phyloP scores from a whole-genome alignment of 2,113 vertebrate genomes.

The Pituophis catenifer region DNA sequence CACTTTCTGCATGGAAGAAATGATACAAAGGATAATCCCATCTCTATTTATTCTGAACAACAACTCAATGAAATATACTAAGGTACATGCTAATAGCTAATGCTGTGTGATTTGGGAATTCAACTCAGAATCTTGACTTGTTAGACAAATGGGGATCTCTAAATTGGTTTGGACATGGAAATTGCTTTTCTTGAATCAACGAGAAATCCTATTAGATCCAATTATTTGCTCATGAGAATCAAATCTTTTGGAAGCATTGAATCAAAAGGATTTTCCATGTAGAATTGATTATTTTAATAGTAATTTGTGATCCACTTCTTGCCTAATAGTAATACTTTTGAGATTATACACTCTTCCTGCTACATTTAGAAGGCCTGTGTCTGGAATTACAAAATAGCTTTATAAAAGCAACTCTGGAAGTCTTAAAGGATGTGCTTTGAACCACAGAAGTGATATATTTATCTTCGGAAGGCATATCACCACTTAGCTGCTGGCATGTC shows the following conservation, averaged over 20 bases:
- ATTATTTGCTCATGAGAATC: not conserved
- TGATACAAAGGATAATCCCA: not conserved
- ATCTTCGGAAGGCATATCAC: not conserved
- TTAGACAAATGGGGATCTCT: not conserved
- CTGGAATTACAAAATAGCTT: not conserved
- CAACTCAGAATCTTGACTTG: not conserved
- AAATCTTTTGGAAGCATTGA: not conserved
- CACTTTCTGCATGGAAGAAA: not conserved
- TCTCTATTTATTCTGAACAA: not conserved
- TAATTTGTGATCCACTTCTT: not conserved
- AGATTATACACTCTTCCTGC: not conserved
- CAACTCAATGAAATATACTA: not conserved
- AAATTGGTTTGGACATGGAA: not conserved
- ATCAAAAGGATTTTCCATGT: not conserved
- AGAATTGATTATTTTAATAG: not conserved
- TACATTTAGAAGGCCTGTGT: not conserved
- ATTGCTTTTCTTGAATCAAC: not conserved
- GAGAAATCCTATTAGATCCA: not conserved
- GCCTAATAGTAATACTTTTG: not conserved
- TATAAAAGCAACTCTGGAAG: not conserved
- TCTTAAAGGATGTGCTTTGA: not conserved
- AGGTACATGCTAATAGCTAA: not conserved
- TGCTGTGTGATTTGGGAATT: not conserved
- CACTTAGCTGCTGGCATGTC: not conserved
- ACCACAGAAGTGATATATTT: not conserved